These are phyloP conservation scores for Cygnus olor DNA, from an alignment of 2,797 vertebrate species.

Conservation along the genomic window DNA sequence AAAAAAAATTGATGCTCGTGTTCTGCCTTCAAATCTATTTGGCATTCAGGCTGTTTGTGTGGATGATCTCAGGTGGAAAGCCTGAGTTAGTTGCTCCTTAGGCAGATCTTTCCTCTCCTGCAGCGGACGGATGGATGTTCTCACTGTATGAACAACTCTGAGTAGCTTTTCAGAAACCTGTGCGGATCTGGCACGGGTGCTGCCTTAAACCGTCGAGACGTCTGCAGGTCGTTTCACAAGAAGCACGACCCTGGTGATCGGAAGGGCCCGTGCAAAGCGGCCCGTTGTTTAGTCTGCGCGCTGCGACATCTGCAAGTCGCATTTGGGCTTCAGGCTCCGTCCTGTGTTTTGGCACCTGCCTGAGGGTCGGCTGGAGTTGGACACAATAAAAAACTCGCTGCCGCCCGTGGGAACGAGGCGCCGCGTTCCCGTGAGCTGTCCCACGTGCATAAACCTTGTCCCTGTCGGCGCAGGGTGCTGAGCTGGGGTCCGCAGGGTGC, in stretches of 20 bases:
- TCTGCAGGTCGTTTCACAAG: background rate
- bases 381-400: no score
- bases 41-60: background rate
- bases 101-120: background rate
- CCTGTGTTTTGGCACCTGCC: background rate
- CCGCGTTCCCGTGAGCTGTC: background rate
- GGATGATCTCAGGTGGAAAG: background rate
- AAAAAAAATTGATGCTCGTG: background rate
- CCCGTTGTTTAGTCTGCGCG: accelerated
- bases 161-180: background rate
- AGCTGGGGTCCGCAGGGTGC: background rate
- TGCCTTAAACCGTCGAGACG: background rate
- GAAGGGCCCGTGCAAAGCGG: accelerated
- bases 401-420: background rate
- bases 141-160: background rate
- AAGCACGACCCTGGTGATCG: accelerated
- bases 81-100: background rate
- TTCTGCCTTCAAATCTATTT: background rate
- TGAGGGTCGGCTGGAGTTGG: no score
- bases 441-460: accelerated
- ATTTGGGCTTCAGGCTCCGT: background rate
- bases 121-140: background rate
- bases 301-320: background rate
- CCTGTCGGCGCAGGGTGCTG: accelerated
- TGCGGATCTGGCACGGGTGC: background rate